Conservation (phyloP, 2,797 vertebrate species). For the Phrynocephalus vlangalii region DNA sequence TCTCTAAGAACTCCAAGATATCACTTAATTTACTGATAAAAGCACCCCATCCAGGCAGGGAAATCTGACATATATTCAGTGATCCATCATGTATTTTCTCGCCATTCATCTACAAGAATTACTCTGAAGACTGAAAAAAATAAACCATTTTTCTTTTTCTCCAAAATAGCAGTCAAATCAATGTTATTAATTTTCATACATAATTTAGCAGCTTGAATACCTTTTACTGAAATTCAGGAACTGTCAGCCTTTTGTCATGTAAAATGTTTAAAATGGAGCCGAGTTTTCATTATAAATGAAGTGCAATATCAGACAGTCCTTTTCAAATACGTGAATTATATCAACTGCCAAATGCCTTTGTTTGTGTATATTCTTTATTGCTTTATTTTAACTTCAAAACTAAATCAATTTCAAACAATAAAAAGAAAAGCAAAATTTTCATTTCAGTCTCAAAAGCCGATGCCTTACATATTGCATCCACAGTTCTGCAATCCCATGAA, state of each 20-base stretch:
- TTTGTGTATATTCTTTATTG: not conserved
- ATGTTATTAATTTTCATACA: conserved; percentile 42
- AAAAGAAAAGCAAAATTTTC: not conserved
- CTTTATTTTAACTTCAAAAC: conserved; percentile 2
- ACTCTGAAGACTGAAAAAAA: conserved; percentile 11
- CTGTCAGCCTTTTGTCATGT: conserved; percentile 9
- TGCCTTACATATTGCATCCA: not conserved
- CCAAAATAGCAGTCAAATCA: conserved; percentile 32
- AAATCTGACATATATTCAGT: conserved; percentile 27
- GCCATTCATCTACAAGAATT: conserved; percentile 30
- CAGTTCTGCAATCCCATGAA: not conserved
- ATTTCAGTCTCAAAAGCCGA: not conserved
- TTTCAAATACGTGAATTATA: conserved; percentile 2
- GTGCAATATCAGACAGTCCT: not conserved
- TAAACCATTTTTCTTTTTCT: conserved; percentile 14
- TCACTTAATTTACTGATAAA: conserved; percentile 40
- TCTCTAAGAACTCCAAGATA: conserved; percentile 37
- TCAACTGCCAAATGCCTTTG: not conserved
- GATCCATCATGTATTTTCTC: conserved; percentile 39
- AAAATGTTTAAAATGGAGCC: conserved; percentile 23
- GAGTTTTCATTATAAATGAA: not conserved
- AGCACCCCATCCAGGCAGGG: conserved; percentile 6
- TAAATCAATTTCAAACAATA: conserved; percentile 3
- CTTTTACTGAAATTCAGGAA: conserved; percentile 30
- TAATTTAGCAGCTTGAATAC: conserved; percentile 22